Evolutionary conservation across 2,797 vertebrate species (phyloP).

Genomic region (Allobates femoralis): DNA sequence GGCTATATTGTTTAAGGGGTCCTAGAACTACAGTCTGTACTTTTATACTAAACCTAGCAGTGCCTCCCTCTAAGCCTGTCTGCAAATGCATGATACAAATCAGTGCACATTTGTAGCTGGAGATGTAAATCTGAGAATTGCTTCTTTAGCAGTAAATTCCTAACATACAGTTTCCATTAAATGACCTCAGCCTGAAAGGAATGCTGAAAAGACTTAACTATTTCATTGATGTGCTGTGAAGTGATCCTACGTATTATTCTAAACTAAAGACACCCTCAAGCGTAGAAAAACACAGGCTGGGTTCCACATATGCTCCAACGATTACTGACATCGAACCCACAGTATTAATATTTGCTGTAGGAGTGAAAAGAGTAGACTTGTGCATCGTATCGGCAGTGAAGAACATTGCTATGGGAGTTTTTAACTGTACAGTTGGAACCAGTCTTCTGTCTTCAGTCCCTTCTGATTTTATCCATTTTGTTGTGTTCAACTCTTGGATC

Average conservation of each 20-base stretch:
- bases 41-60: background rate
- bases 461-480: too few relatives aligned
- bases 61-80: background rate
- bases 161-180: constrained; percentile 53
- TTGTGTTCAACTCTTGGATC: too few relatives aligned
- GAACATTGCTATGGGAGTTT: background rate
- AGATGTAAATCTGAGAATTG: constrained; percentile 52
- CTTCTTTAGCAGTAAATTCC: constrained; percentile 57
- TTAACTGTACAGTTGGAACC: background rate
- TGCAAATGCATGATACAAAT: constrained; percentile 38
- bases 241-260: constrained; percentile 15
- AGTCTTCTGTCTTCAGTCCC: too few relatives aligned
- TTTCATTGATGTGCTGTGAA: constrained; percentile 19
- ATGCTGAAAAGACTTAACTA: constrained; percentile 61
- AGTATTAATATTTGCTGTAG: background rate
- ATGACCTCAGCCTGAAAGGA: constrained; percentile 59
- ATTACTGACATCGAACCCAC: background rate
- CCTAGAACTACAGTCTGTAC: background rate
- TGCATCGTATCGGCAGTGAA: background rate
- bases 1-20: background rate
- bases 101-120: constrained; percentile 55
- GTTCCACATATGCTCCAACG: background rate
- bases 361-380: background rate
- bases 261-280: constrained; percentile 12
- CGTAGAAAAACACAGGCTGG: constrained; percentile 11